Base-by-base conservation (phyloP, 1,140 invertebrate genomes). In the Hormaphis cornu region DNA sequence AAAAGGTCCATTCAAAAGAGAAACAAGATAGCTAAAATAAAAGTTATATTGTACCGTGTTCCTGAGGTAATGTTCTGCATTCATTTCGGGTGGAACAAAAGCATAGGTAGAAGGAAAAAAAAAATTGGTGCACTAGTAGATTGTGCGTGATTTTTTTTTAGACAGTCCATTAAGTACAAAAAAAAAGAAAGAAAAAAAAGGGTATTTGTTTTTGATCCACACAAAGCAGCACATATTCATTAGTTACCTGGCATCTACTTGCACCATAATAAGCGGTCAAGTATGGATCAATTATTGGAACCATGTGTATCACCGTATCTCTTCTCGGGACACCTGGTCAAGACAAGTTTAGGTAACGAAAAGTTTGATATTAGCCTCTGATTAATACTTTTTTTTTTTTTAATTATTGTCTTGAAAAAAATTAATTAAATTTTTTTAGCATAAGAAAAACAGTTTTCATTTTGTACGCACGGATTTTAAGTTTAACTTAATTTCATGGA, bases 221-320 rank as follows among this genome's bases (percentile, higher is more conserved):
- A 66, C 61, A 66, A 66, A 66, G 7, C 58, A 40, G n/a, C 30
- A 33, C 33, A 61, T 61, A 30, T 10, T 61, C 4, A 35, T 46
- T 30, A 18, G 48, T 66, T 66, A 66, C 61, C 61, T 66, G 61
- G 26, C 61, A 63, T 66, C 35, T 66, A 66, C 44, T 66, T 66
- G 61, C 61, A 66, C 61, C 61, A 66, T 66, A 66, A 66, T 66
- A 66, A 50, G 42, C 61, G 61, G 61, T 66, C 61, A 66, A 66
- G 61, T 66, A 66, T 66, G 61, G 40, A 66, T 66, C 61, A 66
- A 66, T 66, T 66, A 66, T 66, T 66, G 42, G 61, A 66, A 46
- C 61, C 61, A 35, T 66, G 61, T 48, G 28, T 46, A 37, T 66
- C 61, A 28, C 61, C 61, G 50, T 42, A 33, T 66, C 44, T 66